Conservation (phyloP, 1,140 invertebrate species). For the Hycleus cichorii region DNA sequence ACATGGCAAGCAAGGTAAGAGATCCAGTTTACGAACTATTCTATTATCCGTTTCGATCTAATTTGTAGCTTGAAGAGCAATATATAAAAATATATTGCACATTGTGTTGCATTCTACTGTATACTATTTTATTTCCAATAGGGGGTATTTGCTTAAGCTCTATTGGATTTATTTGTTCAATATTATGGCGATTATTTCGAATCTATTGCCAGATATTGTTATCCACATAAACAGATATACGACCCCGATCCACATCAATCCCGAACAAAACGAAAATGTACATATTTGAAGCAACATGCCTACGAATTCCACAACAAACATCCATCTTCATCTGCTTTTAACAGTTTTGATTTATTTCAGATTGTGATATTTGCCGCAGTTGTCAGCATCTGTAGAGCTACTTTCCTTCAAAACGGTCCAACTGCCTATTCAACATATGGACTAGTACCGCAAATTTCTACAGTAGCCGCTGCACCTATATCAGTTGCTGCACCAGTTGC, state of each 20-base stretch:
- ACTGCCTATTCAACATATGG: slow-evolving; percentile 11
- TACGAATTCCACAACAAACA: too few species aligned
- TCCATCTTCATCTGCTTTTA: too few species aligned
- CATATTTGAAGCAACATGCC: too few species aligned
- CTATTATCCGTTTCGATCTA: background rate
- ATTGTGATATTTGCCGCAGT: background rate
- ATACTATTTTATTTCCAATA: background rate
- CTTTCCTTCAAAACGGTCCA: slow-evolving; percentile 3
- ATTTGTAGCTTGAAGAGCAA: background rate
- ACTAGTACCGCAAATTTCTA: slow-evolving; percentile 4
- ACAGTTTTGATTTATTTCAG: background rate
- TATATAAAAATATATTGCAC: slow-evolving; percentile 4
- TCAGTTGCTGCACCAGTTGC: slow-evolving; percentile 21
- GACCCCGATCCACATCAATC: too few species aligned
- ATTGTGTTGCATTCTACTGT: background rate
- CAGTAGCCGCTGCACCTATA: background rate
- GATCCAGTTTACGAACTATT: background rate
- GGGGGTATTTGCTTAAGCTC: background rate
- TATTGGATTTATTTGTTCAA: background rate
- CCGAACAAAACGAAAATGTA: too few species aligned
- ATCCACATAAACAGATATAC: background rate
- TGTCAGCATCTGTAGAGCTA: background rate
- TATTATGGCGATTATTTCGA: background rate
- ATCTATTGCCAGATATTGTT: background rate
- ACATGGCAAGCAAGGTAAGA: slow-evolving; percentile 11